phyloP scores from a whole-genome alignment of 2,888 invertebrate genomes.

The Plagiodera versicolora region DNA sequence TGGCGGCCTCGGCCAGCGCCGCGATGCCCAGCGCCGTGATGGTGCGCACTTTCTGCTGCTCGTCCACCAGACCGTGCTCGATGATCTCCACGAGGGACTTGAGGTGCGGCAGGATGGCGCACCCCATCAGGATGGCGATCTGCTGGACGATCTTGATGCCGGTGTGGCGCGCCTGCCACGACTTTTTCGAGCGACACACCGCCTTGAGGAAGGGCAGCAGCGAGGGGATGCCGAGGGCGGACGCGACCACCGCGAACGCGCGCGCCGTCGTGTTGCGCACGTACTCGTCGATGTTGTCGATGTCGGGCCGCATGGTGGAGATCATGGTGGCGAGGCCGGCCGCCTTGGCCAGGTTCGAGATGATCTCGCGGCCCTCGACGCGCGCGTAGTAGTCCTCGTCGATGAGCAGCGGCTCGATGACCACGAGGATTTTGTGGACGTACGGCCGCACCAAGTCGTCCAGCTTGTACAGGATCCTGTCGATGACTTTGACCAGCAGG shows the following conservation, averaged over 20 bases:
- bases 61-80: conserved; percentile 97
- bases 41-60: conserved; percentile 97
- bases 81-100: conserved; percentile 98
- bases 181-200: conserved; percentile 98
- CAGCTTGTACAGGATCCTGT: conserved; percentile 95
- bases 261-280: conserved; percentile 99
- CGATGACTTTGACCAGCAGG: conserved; percentile 97
- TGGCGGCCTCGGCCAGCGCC: conserved; percentile 97
- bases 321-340: conserved; percentile 99
- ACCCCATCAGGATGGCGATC: conserved; percentile 99
- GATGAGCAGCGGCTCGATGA: conserved; percentile 96
- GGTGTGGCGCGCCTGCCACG: conserved; percentile 98
- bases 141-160: conserved; percentile 99
- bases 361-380: conserved; percentile 97
- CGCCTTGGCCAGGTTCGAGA: conserved; percentile 98
- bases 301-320: conserved; percentile 99
- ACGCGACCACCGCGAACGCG: conserved; percentile 99
- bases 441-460: conserved; percentile 99
- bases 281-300: conserved; percentile 99
- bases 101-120: conserved; percentile 97
- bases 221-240: conserved; percentile 97
- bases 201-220: conserved; percentile 97
- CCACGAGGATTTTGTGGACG: conserved; percentile 99
- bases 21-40: conserved; percentile 98
- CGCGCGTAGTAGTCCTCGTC: conserved; percentile 99